Percentiles rank a stretch among this genome's conserved stretches.
These are phyloP conservation scores for Megalops atlanticus DNA, from an alignment of 2,113 vertebrate species.

Conservation along the genomic window DNA sequence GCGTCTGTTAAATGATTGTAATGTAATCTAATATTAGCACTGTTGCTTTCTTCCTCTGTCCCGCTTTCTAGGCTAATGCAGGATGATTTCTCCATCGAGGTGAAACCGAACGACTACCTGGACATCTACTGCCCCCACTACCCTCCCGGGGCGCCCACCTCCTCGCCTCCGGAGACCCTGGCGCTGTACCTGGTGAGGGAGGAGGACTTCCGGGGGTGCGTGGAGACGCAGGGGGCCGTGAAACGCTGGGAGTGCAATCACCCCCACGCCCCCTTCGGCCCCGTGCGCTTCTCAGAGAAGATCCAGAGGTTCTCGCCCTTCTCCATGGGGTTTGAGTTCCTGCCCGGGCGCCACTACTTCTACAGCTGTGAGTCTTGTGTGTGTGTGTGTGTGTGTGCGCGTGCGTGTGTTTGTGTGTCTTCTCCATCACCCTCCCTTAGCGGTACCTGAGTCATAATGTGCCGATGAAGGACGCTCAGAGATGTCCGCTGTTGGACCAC, in stretches of 20 bases:
- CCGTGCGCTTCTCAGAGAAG: slow-evolving; percentile 93
- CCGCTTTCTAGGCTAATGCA: slow-evolving; percentile 78
- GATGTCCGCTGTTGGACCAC: too few relatives aligned
- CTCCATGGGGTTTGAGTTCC: slow-evolving; percentile 94
- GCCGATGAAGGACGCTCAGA: too few relatives aligned
- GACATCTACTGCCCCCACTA: slow-evolving; percentile 97
- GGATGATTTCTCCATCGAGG: slow-evolving; percentile 84
- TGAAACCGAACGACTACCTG: slow-evolving; percentile 95
- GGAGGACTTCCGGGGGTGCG: slow-evolving; percentile 81
- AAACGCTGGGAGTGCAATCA: slow-evolving; percentile 96
- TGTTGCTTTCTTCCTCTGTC: slow-evolving; percentile 10
- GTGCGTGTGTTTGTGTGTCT: background rate
- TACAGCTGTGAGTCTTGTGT: slow-evolving; percentile 89
- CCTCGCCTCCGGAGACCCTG: slow-evolving; percentile 77
- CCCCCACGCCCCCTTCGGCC: slow-evolving; percentile 82
- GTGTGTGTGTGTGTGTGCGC: slow-evolving; percentile 19
- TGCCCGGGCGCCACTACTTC: slow-evolving; percentile 89
- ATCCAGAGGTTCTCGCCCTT: slow-evolving; percentile 97
- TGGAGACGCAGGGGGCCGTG: slow-evolving; percentile 84
- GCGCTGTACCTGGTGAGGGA: slow-evolving; percentile 89
- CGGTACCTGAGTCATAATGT: too few relatives aligned
- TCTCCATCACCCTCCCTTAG: background rate
- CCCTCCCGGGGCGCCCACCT: slow-evolving; percentile 49
- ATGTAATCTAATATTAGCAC: too few relatives aligned
- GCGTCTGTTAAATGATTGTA: too few relatives aligned